Evolutionary conservation across 2,113 vertebrate genomes (phyloP), one percentile per base, ranked within the genome.

Genomic region (Phylloscopus trochiloides): DNA sequence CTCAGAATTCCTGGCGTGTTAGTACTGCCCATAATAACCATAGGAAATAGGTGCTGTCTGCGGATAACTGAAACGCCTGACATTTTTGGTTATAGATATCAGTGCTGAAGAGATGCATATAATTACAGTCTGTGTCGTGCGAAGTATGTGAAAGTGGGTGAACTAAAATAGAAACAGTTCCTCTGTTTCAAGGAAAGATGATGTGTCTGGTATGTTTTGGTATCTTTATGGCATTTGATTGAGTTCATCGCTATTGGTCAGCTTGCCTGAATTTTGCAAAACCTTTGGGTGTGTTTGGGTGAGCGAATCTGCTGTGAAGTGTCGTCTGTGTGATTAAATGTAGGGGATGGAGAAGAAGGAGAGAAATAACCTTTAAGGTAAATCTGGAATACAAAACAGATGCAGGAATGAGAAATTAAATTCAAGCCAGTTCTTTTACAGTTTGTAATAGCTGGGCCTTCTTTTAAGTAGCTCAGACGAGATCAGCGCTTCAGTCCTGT

Each of bases 41-140:
- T 63, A 89, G 93, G 84, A 95, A 95, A 74, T 96, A 94, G 94
- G 96, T 95, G 57, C 97, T 98, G 95, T 95, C 92, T 95, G 96
- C 4, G 17, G 95, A 84, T 94, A 81, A 83, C 93, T 96, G 92
- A 68, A 89, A 74, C 24, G 81, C 96, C 86, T 92, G 43, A 73
- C 54, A 43, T 94, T 97, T 91, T 94, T 92, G 52, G 92, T 86
- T 90, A 51, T 81, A 88, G 92, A 94, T 73, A 68, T 26, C 73
- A 71, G 61, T 88, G 51, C 85, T 25, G 26, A 73, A 71, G 81
- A 77, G 47, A n/a, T 70, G 93, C 82, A 9, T 51, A 25, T 74
- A 82, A 36, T 48, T 83, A 52, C 34, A 40, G n/a, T 22, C 65
- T 97, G 77, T 90, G 51, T 65, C 85, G 29, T 87, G 76, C 68